Conservation (phyloP, 2,888 invertebrate species). For the Stenichneumon culpator region DNA sequence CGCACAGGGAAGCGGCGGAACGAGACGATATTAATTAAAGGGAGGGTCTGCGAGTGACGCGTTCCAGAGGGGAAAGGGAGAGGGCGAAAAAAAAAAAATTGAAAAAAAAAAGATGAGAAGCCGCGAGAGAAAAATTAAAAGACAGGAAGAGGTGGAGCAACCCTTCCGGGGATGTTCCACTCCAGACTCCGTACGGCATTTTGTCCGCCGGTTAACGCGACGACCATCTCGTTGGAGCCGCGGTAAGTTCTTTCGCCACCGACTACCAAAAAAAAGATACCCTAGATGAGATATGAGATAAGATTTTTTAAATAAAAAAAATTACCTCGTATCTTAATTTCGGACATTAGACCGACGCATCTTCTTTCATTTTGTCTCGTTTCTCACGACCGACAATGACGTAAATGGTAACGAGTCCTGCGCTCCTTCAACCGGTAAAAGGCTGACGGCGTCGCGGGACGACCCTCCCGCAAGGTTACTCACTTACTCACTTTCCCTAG, state of each 20-base stretch:
- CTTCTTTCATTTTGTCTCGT: neutral
- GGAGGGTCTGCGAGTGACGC: constrained; percentile 37
- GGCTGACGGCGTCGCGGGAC: constrained; percentile 39
- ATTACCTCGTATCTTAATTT: neutral
- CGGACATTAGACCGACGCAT: neutral
- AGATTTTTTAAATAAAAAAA: neutral
- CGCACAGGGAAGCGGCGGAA: constrained; percentile 24
- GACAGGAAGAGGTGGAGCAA: constrained; percentile 22
- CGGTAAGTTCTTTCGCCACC: neutral
- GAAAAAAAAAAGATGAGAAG: neutral
- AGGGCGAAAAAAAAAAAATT: neutral
- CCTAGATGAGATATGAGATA: neutral
- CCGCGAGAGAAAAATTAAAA: constrained; percentile 34
- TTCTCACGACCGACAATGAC: neutral
- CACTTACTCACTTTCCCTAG: constrained; percentile 36
- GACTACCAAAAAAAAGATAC: neutral
- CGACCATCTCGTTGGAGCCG: constrained; percentile 45
- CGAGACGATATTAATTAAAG: constrained; percentile 51
- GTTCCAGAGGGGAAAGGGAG: constrained; percentile 29
- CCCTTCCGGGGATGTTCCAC: constrained; percentile 46
- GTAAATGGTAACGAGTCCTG: neutral
- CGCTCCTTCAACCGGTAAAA: constrained; percentile 26
- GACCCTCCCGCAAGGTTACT: constrained; percentile 46
- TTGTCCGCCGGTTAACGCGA: constrained; percentile 65
- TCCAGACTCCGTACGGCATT: constrained; percentile 53